Conservation (phyloP, 2,797 vertebrate species). For the Gastrophryne carolinensis region DNA sequence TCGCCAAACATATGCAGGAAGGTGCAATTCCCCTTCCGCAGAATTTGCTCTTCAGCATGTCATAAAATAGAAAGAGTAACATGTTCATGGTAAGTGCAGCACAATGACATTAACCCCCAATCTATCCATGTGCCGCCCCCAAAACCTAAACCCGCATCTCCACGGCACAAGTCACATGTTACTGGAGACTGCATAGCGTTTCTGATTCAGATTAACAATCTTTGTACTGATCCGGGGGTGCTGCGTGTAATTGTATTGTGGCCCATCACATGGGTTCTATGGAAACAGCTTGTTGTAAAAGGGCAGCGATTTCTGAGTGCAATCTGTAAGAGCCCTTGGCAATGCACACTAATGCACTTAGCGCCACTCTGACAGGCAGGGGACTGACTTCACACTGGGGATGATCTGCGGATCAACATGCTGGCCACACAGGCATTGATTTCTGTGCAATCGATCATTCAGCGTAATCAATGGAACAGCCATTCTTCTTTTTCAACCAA, state of each 20-base stretch:
- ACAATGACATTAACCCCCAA: neutral
- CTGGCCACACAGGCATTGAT: too few species aligned
- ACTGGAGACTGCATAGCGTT: neutral
- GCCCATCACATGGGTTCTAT: slow-evolving; percentile 29
- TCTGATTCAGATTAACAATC: neutral
- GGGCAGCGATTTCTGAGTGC: neutral
- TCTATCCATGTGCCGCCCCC: neutral
- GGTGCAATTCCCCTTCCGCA: too few species aligned
- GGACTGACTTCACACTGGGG: slow-evolving; percentile 1
- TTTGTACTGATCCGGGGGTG: neutral
- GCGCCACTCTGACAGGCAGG: neutral
- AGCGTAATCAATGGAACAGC: too few species aligned
- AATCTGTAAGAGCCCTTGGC: neutral
- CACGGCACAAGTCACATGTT: neutral
- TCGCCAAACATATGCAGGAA: too few species aligned
- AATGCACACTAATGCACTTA: neutral
- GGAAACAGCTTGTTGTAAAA: neutral
- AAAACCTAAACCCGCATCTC: neutral
- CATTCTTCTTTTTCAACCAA: too few species aligned
- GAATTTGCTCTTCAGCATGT: too few species aligned
- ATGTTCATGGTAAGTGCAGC: too few species aligned
- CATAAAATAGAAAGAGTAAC: too few species aligned
- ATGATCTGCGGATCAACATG: too few species aligned
- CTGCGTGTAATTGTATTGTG: neutral
- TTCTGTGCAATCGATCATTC: too few species aligned